phyloP scores from a whole-genome alignment of 2,797 vertebrate genomes.

The Catostomus latipinnis region DNA sequence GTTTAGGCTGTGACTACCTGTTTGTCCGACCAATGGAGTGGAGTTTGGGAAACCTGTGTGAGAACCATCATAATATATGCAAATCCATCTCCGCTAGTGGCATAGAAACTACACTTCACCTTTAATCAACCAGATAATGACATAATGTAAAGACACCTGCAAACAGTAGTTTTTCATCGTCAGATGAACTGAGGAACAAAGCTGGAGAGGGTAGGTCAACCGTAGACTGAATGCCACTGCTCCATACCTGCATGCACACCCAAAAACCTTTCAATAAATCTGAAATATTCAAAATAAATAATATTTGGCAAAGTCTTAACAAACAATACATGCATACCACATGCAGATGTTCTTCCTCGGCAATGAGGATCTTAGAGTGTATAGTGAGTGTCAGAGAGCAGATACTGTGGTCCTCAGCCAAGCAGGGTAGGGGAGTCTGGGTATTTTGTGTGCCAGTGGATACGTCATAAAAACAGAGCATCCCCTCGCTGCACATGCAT shows the following conservation, averaged over 20 bases:
- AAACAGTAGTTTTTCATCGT: slow-evolving; percentile 80
- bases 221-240: slow-evolving; percentile 56
- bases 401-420: slow-evolving; percentile 41
- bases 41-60: no score
- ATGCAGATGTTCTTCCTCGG: slow-evolving; percentile 69
- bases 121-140: background rate
- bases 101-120: no score
- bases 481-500: slow-evolving; percentile 63
- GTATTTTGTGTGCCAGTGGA: slow-evolving; percentile 45
- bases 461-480: slow-evolving; percentile 68
- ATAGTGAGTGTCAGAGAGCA: slow-evolving; percentile 65
- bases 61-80: no score
- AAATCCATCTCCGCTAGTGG: no score
- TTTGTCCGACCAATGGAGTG: no score
- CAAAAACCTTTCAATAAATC: background rate
- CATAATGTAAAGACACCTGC: slow-evolving; percentile 74
- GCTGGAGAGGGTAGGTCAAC: slow-evolving; percentile 74
- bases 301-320: background rate
- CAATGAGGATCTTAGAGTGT: slow-evolving; percentile 69
- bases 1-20: no score
- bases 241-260: slow-evolving; percentile 72
- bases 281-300: background rate
- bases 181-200: slow-evolving; percentile 72
- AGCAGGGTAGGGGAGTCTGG: slow-evolving; percentile 54
- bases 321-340: slow-evolving; percentile 63